phyloP scores from a whole-genome alignment of 2,113 vertebrate genomes.

The Odontophorus gujanensis region DNA sequence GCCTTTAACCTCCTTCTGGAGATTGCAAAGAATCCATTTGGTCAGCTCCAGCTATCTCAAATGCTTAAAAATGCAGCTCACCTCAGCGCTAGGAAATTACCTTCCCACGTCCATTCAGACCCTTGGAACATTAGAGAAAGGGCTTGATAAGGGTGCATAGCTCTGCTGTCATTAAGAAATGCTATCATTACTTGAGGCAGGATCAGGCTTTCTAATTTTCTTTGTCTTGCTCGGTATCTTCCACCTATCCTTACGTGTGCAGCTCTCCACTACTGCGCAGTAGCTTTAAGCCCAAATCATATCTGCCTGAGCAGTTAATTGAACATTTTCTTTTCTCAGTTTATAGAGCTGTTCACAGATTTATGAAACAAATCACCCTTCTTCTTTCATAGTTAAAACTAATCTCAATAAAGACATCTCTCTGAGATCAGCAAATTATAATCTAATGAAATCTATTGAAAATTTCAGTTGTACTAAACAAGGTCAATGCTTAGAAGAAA shows the following conservation, averaged over 20 bases:
- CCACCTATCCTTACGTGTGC: neutral
- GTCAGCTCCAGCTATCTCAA: neutral
- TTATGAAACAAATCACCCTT: slow-evolving; percentile 60
- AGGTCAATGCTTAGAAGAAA: slow-evolving; percentile 66
- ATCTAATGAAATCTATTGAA: slow-evolving; percentile 69
- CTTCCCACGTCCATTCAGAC: neutral
- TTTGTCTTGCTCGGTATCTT: neutral
- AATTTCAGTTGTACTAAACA: slow-evolving; percentile 69
- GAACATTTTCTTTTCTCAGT: slow-evolving; percentile 59
- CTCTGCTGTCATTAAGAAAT: neutral
- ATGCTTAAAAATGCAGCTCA: neutral
- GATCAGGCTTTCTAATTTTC: neutral
- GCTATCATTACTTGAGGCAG: neutral
- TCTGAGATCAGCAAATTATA: slow-evolving; percentile 61
- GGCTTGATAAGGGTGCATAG: neutral
- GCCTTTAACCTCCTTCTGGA: neutral
- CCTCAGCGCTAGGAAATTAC: neutral
- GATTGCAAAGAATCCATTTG: neutral
- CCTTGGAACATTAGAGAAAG: neutral
- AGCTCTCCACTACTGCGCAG: neutral
- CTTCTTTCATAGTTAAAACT: slow-evolving; percentile 50
- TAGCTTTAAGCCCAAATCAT: neutral
- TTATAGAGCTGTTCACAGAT: slow-evolving; percentile 48
- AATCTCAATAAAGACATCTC: slow-evolving; percentile 52
- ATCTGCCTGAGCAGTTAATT: slow-evolving; percentile 57